phyloP scores from a whole-genome alignment of 2,113 vertebrate species.

The Sminthopsis crassicaudata region DNA sequence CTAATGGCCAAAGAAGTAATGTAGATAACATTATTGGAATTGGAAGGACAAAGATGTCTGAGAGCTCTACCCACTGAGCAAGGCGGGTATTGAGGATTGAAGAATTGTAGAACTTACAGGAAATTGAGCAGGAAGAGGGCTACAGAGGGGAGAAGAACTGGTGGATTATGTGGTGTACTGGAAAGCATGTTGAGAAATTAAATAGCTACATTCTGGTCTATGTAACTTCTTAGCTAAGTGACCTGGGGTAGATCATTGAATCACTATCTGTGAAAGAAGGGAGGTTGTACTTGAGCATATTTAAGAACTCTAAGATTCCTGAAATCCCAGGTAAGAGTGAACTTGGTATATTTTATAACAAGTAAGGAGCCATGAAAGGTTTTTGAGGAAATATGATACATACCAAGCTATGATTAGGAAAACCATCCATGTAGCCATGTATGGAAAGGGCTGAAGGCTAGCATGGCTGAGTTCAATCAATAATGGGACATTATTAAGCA shows the following conservation, averaged over 20 bases:
- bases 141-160: neutral
- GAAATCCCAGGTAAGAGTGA: neutral
- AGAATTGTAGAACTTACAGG: slow-evolving; percentile 1
- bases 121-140: neutral
- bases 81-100: neutral
- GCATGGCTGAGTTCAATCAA: neutral
- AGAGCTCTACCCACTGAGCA: neutral
- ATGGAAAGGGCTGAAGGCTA: neutral
- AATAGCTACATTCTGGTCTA: neutral
- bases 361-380: neutral
- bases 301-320: neutral
- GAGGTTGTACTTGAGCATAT: neutral
- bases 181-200: neutral
- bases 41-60: neutral
- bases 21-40: neutral
- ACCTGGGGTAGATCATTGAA: neutral
- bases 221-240: neutral
- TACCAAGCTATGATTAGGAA: neutral
- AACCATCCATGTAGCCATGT: neutral
- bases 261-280: neutral
- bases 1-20: neutral
- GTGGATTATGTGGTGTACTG: neutral
- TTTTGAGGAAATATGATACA: neutral
- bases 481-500: neutral
- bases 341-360: neutral